A percentile compares a stretch with the other conserved stretches of the same genome.
These are phyloP conservation scores for Marasmarcha lunaedactyla DNA, from an alignment of 2,888 invertebrate genomes.

Conservation along the genomic window DNA sequence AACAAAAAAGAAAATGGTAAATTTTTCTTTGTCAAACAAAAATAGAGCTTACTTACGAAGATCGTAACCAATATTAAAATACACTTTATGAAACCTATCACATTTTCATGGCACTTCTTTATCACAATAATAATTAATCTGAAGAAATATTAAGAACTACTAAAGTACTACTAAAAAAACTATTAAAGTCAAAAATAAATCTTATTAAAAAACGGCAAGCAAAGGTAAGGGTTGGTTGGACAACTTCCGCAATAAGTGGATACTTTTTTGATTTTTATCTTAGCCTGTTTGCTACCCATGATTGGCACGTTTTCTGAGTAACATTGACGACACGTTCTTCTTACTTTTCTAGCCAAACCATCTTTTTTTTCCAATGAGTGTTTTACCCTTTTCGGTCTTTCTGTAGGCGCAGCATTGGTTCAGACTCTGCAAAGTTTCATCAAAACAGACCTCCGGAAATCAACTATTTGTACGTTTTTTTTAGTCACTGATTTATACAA, in stretches of 20 bases:
- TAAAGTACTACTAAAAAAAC: not conserved
- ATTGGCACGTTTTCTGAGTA: slow-evolving; percentile 11
- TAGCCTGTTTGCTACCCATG: slow-evolving; percentile 13
- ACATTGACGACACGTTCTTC: slow-evolving; percentile 13
- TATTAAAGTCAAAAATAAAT: not conserved
- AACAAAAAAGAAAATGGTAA: no score
- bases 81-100: no score
- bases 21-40: no score
- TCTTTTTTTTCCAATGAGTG: slow-evolving; percentile 7
- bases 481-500: slow-evolving; percentile 17
- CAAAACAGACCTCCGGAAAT: slow-evolving; percentile 10
- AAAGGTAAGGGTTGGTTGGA: slow-evolving; percentile 3
- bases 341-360: slow-evolving; percentile 10
- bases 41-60: no score
- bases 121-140: no score
- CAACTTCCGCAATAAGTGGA: slow-evolving; percentile 3
- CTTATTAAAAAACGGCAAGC: slow-evolving; percentile 1
- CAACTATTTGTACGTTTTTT: slow-evolving; percentile 11
- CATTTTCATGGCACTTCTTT: no score
- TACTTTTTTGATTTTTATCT: slow-evolving; percentile 9
- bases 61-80: no score
- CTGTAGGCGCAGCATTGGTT: not conserved
- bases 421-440: not conserved
- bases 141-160: slow-evolving; percentile 1
- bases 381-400: slow-evolving; percentile 3